Evolutionary conservation across 2,888 invertebrate species (phyloP).

Genomic region (Chalcosyrphus nemorum): DNA sequence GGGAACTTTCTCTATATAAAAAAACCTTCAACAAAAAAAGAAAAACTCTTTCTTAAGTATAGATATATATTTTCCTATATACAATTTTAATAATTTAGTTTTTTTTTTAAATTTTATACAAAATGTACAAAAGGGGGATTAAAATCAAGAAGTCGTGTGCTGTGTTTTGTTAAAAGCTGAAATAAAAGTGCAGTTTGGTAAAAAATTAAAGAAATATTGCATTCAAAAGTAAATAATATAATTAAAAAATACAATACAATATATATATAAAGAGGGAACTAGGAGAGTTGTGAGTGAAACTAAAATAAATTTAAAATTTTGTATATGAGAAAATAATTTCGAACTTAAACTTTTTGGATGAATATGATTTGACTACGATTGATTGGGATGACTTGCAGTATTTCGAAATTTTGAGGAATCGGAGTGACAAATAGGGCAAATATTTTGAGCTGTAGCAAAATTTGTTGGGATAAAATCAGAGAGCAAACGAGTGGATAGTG

Average conservation of each 20-base stretch:
- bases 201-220: slow-evolving; percentile 50
- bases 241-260: background rate
- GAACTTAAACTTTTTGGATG: too few species aligned
- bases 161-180: slow-evolving; percentile 70
- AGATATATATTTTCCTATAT: slow-evolving; percentile 18
- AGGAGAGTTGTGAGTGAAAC: background rate
- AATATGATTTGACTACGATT: too few species aligned
- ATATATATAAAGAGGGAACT: background rate
- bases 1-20: slow-evolving; percentile 47
- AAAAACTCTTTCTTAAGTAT: slow-evolving; percentile 15
- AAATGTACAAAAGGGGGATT: slow-evolving; percentile 57
- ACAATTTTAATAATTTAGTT: slow-evolving; percentile 15
- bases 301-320: background rate
- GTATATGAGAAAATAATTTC: too few species aligned
- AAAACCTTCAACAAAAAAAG: slow-evolving; percentile 29
- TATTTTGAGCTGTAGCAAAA: too few species aligned
- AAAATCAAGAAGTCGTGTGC: slow-evolving; percentile 54
- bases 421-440: too few species aligned
- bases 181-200: slow-evolving; percentile 66
- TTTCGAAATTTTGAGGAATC: too few species aligned
- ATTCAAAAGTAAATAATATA: slow-evolving; percentile 33
- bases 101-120: slow-evolving; percentile 44
- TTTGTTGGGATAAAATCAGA: too few species aligned
- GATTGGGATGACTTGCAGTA: too few species aligned
- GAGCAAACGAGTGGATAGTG: too few species aligned